Percentiles rank a stretch among this genome's conserved stretches.
Evolutionary conservation across 2,113 vertebrate genomes (phyloP).

Genomic region (Ivindomyrus marchei): DNA sequence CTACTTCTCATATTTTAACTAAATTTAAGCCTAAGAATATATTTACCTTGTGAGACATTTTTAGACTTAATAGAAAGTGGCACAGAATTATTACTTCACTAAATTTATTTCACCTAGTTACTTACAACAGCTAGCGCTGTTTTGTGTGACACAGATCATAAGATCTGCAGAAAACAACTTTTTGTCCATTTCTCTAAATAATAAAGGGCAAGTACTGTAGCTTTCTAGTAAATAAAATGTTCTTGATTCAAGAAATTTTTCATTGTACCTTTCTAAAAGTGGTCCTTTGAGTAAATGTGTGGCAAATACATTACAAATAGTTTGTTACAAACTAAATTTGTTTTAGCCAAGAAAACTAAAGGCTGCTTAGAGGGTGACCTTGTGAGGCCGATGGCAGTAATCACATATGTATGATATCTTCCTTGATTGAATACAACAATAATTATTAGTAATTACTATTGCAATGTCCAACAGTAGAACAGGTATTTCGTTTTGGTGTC

Average conservation of each 20-base stretch:
- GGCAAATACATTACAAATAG: background rate
- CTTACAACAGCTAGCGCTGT: background rate
- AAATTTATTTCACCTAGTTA: background rate
- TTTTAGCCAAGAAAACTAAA: background rate
- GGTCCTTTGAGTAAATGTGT: background rate
- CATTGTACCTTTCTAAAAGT: background rate
- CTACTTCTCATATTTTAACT: background rate
- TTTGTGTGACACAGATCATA: background rate
- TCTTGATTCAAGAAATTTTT: background rate
- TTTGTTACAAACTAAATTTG: background rate
- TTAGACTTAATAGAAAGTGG: background rate
- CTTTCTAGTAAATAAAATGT: background rate
- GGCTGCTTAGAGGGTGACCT: background rate
- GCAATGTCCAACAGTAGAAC: background rate
- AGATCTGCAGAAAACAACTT: background rate
- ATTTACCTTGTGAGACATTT: background rate
- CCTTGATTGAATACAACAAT: background rate
- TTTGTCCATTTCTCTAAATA: background rate
- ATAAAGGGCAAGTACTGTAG: background rate
- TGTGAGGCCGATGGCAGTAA: background rate
- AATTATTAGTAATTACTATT: background rate
- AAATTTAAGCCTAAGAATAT: background rate
- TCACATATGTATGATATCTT: background rate
- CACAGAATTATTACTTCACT: background rate
- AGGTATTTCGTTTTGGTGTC: background rate